phyloP scores from a whole-genome alignment of 2,888 invertebrate species.

The Drosophila rubida region DNA sequence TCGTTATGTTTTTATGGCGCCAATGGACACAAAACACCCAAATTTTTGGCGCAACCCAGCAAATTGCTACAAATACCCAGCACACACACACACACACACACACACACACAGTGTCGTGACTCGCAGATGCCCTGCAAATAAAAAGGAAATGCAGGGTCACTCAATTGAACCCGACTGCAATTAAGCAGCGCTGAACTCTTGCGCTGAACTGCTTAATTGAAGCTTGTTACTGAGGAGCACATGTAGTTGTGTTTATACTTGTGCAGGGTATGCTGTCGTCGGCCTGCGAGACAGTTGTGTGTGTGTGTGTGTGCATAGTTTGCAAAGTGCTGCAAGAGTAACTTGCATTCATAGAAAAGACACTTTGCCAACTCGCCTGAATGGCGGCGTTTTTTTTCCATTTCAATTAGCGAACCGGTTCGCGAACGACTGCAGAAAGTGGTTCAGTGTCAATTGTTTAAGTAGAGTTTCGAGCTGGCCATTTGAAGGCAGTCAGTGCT shows the following conservation, averaged over 20 bases:
- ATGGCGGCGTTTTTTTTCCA: background rate
- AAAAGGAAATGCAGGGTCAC: conserved; percentile 1
- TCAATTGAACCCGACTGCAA: conserved; percentile 15
- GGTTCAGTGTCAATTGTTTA: too few relatives aligned
- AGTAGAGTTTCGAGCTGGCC: too few relatives aligned
- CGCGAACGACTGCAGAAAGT: background rate
- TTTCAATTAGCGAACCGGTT: background rate
- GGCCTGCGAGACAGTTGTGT: background rate
- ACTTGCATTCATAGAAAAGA: background rate
- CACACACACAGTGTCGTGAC: background rate
- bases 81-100: background rate
- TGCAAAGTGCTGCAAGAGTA: background rate
- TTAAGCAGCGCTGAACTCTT: conserved; percentile 4
- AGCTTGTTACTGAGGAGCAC: background rate
- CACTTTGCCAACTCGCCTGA: background rate
- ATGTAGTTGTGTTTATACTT: background rate
- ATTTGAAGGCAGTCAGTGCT: too few relatives aligned
- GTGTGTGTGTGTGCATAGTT: background rate
- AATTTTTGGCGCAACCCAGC: conserved; percentile 21
- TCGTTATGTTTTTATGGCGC: conserved; percentile 68
- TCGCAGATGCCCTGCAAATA: conserved; percentile 5
- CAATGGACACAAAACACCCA: conserved; percentile 53
- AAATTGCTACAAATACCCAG: conserved; percentile 12
- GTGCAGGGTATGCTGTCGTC: background rate
- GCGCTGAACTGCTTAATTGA: conserved; percentile 1